These are phyloP conservation scores for Patiria pectinifera DNA, from an alignment of 53 echinoderm and acorn worm species.

Conservation along the genomic window DNA sequence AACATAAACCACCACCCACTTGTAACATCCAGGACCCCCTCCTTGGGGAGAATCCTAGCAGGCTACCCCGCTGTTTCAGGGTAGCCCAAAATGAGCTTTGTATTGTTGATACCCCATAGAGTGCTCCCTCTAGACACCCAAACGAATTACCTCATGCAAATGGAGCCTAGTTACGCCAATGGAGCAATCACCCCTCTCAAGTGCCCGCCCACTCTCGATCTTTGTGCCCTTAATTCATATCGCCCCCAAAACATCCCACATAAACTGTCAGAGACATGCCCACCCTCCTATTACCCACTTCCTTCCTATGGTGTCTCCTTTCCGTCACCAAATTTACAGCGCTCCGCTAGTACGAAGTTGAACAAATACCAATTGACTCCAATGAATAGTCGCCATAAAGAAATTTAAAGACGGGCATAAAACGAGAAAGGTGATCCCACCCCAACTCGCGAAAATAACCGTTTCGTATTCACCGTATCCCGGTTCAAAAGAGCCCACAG, in stretches of 20 bases:
- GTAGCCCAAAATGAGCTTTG: too few species aligned
- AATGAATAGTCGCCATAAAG: not conserved
- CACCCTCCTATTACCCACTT: not conserved
- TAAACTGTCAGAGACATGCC: not conserved
- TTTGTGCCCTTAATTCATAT: not conserved
- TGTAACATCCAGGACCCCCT: too few species aligned
- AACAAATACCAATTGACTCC: not conserved
- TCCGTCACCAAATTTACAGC: not conserved
- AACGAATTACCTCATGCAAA: too few species aligned
- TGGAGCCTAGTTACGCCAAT: too few species aligned
- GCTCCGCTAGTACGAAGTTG: not conserved
- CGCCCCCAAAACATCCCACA: not conserved
- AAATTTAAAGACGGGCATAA: not conserved
- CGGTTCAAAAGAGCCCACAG: not conserved
- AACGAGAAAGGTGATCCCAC: not conserved
- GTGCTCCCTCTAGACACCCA: too few species aligned
- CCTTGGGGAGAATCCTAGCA: too few species aligned
- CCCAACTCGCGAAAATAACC: slow-evolving; percentile 1
- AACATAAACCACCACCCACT: too few species aligned
- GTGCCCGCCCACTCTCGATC: too few species aligned
- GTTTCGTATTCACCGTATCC: not conserved
- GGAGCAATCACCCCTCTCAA: too few species aligned
- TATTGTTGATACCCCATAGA: too few species aligned
- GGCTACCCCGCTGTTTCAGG: too few species aligned
- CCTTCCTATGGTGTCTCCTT: not conserved